Conservation (phyloP, 92 coral and sea anemone genomes). For the Palythoa caribaeorum region DNA sequence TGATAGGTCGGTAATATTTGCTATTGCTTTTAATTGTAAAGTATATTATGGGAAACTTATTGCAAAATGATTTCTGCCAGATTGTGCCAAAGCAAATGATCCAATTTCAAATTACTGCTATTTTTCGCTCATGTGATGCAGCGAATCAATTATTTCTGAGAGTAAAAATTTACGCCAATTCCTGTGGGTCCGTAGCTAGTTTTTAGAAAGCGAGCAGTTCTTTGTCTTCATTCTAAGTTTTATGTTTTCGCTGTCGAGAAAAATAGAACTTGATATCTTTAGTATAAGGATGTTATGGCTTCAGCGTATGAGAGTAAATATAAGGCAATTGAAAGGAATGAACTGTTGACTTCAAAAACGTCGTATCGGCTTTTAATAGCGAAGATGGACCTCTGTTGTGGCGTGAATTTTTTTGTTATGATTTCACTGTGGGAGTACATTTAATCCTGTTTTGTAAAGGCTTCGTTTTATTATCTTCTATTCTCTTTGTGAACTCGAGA, state of each 20-base stretch:
- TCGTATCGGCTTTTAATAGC: background rate
- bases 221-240: constrained; percentile 11
- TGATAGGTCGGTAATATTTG: constrained; percentile 31
- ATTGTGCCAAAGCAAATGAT: background rate
- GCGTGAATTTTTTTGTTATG: constrained; percentile 34
- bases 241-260: constrained; percentile 22
- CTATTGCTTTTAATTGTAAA: constrained; percentile 15
- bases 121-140: constrained; percentile 20
- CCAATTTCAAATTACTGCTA: background rate
- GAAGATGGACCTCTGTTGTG: background rate
- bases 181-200: background rate
- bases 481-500: background rate
- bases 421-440: constrained; percentile 29
- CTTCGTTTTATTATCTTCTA: constrained; percentile 28
- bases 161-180: background rate
- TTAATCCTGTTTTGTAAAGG: constrained; percentile 36
- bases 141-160: constrained; percentile 14
- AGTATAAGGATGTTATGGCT: constrained; percentile 15
- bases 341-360: background rate
- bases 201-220: background rate
- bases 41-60: constrained; percentile 7
- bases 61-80: background rate
- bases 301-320: constrained; percentile 6
- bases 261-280: background rate
- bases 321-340: background rate